A percentile compares a stretch with the other conserved stretches of the same genome.
Evolutionary conservation across 1,140 invertebrate species (phyloP).

Genomic region (Formica exsecta): DNA sequence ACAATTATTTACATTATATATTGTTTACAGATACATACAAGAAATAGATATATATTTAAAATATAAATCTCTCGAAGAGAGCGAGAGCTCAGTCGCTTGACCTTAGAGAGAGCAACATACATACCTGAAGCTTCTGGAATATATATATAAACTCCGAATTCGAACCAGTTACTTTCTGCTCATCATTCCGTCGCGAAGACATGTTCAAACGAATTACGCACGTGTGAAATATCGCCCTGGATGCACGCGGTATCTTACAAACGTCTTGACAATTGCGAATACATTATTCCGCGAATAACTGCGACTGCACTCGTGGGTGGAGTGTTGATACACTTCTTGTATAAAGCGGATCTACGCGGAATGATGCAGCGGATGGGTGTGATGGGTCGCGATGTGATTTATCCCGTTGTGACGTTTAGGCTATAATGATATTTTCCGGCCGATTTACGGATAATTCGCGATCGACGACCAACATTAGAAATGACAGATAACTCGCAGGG

Average conservation of each 20-base stretch:
- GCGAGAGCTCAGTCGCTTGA: background rate
- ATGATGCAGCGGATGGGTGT: background rate
- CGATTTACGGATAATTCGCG: background rate
- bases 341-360: background rate
- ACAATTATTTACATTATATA: background rate
- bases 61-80: background rate
- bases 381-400: background rate
- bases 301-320: slow-evolving; percentile 5
- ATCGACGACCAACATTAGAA: background rate
- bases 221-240: background rate
- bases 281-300: slow-evolving; percentile 19
- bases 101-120: background rate
- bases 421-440: background rate
- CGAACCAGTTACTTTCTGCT: background rate
- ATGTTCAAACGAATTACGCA: slow-evolving; percentile 27
- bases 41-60: slow-evolving; percentile 66
- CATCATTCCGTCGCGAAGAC: slow-evolving; percentile 17
- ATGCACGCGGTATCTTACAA: background rate
- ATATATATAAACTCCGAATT: background rate
- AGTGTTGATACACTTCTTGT: slow-evolving; percentile 8
- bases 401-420: background rate
- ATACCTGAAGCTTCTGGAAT: slow-evolving; percentile 21
- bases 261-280: background rate
- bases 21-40: background rate
- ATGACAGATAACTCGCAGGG: background rate